Evolutionary conservation across 2,797 vertebrate genomes (phyloP).

Genomic region (Heliangelus exortis): DNA sequence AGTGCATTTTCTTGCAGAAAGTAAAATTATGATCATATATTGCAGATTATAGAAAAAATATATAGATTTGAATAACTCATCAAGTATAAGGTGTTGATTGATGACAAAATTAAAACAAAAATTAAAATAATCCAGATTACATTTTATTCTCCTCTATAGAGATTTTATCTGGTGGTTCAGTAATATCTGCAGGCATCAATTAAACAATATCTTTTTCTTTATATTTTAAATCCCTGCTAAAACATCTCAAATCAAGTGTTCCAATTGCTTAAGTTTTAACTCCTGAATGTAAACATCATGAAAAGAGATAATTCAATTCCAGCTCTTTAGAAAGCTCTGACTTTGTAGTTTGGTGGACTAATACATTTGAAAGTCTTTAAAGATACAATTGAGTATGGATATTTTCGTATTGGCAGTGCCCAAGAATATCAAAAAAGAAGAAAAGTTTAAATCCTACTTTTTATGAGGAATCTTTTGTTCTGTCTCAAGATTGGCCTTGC

Average conservation of each 20-base stretch:
- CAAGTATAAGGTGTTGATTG: background rate
- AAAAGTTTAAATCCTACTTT: background rate
- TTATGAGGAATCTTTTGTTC: fast-evolving
- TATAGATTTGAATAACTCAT: background rate
- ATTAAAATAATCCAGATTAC: background rate
- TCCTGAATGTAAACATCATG: background rate
- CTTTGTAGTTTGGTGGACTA: background rate
- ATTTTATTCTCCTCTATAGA: background rate
- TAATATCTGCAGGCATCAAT: background rate
- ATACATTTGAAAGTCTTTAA: background rate
- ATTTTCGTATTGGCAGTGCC: background rate
- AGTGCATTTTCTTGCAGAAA: background rate
- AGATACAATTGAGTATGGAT: background rate
- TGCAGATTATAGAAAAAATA: background rate
- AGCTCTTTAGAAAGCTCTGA: background rate
- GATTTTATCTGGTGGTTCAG: background rate
- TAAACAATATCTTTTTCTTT: background rate
- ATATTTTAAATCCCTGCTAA: background rate
- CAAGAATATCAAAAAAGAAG: background rate
- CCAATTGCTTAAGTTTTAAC: background rate
- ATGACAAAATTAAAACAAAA: background rate
- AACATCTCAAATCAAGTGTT: background rate
- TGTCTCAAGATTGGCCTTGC: background rate
- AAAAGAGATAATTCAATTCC: background rate
- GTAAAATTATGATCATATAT: background rate